Percentiles rank a stretch among this genome's conserved stretches.
Conservation (phyloP, 2,888 invertebrate genomes). For the Strigamia transsilvanica region DNA sequence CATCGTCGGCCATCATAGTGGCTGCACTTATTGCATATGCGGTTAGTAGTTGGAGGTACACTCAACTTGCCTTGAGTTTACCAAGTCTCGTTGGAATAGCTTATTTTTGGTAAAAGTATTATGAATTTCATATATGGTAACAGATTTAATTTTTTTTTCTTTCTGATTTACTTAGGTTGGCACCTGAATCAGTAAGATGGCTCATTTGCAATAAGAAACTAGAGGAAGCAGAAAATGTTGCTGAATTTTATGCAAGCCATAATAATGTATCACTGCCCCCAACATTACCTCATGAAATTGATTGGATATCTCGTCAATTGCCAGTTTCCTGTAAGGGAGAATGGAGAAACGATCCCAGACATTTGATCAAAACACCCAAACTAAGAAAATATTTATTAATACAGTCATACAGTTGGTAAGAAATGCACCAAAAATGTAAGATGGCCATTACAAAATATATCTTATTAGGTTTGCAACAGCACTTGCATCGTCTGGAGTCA, state of each 20-base stretch:
- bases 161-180: not conserved
- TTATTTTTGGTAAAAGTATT: conserved; percentile 48
- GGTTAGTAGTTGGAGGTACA: conserved; percentile 48
- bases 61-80: conserved; percentile 32
- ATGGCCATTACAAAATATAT: not conserved
- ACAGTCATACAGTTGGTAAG: conserved; percentile 50
- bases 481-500: conserved; percentile 7
- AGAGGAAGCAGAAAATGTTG: conserved; percentile 50
- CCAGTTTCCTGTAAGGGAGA: conserved; percentile 50
- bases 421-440: not conserved
- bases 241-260: conserved; percentile 51
- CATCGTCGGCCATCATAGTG: conserved; percentile 46
- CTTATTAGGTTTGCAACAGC: conserved; percentile 51
- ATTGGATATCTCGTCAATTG: conserved; percentile 51
- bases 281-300: conserved; percentile 51
- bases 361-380: conserved; percentile 43
- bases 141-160: not conserved
- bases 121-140: too few relatives aligned
- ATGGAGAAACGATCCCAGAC: conserved; percentile 32
- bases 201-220: conserved; percentile 50
- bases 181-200: conserved; percentile 52
- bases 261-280: conserved; percentile 50
- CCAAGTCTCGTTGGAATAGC: conserved; percentile 50
- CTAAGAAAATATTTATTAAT: conserved; percentile 51
- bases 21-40: conserved; percentile 39